Evolutionary conservation across 2,797 vertebrate genomes (phyloP).

Genomic region (Enteromius unitaeniatus): DNA sequence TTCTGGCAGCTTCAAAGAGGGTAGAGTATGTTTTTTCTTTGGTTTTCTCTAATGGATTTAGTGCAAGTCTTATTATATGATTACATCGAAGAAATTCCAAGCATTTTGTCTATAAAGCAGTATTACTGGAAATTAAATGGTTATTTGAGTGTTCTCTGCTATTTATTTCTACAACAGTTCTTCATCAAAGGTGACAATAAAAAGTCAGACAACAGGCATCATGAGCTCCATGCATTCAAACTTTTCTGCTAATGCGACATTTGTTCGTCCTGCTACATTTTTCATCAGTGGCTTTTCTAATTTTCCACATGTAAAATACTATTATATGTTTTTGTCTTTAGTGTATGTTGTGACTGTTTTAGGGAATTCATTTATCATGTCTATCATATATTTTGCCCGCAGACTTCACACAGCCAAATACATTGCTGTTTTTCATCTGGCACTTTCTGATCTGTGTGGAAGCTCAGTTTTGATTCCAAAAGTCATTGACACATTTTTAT

Average conservation of each 20-base stretch:
- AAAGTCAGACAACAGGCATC: background rate
- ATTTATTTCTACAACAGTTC: background rate
- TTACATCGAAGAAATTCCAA: background rate
- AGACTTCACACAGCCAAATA: constrained; percentile 59
- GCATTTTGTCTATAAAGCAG: background rate
- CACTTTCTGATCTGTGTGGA: constrained; percentile 38
- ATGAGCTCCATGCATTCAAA: background rate
- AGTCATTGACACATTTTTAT: constrained; percentile 49
- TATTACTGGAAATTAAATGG: background rate
- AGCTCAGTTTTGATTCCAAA: constrained; percentile 57
- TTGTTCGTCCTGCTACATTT: constrained; percentile 11
- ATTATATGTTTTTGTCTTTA: constrained; percentile 44
- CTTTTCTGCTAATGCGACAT: background rate
- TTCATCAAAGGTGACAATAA: constrained; percentile 10
- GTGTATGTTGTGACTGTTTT: constrained; percentile 54
- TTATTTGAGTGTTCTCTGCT: background rate
- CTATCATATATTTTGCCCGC: constrained; percentile 31
- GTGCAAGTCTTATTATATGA: background rate
- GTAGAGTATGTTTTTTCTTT: background rate
- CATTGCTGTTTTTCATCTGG: constrained; percentile 46
- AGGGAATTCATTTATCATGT: constrained; percentile 59
- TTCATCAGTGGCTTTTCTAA: constrained; percentile 50
- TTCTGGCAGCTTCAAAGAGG: background rate
- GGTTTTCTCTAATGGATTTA: background rate
- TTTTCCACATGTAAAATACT: constrained; percentile 45